These are phyloP conservation scores for Cylas formicarius DNA, from an alignment of 1,140 invertebrate species.

Conservation along the genomic window DNA sequence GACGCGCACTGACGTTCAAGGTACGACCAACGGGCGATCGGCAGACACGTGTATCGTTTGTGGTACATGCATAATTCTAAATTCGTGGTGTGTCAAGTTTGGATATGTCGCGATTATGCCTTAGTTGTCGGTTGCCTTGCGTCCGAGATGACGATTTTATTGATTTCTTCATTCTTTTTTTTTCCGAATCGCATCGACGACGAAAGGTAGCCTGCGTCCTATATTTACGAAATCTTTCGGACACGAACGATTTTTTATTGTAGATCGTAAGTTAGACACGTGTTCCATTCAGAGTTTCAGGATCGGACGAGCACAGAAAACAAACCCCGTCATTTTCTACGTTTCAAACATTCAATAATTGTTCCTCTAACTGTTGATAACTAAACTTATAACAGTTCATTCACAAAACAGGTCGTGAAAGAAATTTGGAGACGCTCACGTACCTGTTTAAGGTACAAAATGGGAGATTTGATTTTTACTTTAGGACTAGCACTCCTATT, in stretches of 20 bases:
- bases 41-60: conserved; percentile 12
- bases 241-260: conserved; percentile 39
- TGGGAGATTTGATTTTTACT: no score
- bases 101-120: conserved; percentile 34
- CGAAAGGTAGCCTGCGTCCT: conserved; percentile 8
- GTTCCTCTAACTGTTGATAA: no score
- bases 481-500: no score
- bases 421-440: no score
- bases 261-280: conserved; percentile 34
- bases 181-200: conserved; percentile 5
- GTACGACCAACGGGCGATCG: no score
- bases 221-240: conserved; percentile 31
- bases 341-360: no score
- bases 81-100: conserved; percentile 33
- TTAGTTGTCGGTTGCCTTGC: conserved; percentile 32
- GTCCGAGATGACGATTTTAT: neutral
- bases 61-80: conserved; percentile 40
- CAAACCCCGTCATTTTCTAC: conserved; percentile 32
- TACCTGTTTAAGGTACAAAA: no score
- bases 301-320: no score
- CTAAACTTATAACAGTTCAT: no score
- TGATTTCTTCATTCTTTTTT: neutral
- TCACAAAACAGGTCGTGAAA: no score
- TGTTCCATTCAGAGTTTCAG: no score
- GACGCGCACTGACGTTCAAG: no score